Base-by-base conservation (phyloP, 1,140 invertebrate species). In the Heliconius hewitsoni region DNA sequence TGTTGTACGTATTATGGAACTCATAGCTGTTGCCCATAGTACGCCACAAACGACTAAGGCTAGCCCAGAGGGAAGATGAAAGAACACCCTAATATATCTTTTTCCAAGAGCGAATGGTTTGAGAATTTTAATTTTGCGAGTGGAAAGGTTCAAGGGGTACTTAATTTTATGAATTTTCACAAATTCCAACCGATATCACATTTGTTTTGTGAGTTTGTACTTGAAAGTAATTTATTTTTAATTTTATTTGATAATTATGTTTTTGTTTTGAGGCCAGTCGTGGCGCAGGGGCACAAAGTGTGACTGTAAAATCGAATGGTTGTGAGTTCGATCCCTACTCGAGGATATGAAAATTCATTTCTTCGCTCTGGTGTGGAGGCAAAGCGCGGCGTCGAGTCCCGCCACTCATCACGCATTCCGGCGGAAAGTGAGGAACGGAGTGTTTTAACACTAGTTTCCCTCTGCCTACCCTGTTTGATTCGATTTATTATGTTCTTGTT, bases 81-180 rank as follows among this genome's bases (percentile, higher is more conserved):
- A 93, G 91, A 93, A 93, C 85, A 86, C 91, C 91, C 90, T 85
- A 87, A 93, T 93, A 94, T 93, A 94, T 94, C 91, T 94, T 91
- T 91, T 94, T 92, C 91, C 90, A 94, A 93, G 93, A 91, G 91
- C 83, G 89, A 88, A 89, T 89, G 85, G 90, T 93, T 91, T 89
- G 89, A 92, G 92, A 93, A 93, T 94, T 94, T 94, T 93, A 94
- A 94, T 94, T 94, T 93, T 87, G 89, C 85, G 82, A 84, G 85
- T 81, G 86, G 82, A 90, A 87, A 87, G 85, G 85, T 87, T 80
- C 85, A 84, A 83, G 84, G 85, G 81, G 80, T 80, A 82, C 84
- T 83, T 84, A 81, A 81, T 83, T 85, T 81, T 83, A 83, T 73
- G 75, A 80, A 79, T 79, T 83, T 81, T 77, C 70, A 75, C 75